Base-by-base conservation (phyloP, 2,888 invertebrate genomes). In the Archaeoteleia sp. region DNA sequence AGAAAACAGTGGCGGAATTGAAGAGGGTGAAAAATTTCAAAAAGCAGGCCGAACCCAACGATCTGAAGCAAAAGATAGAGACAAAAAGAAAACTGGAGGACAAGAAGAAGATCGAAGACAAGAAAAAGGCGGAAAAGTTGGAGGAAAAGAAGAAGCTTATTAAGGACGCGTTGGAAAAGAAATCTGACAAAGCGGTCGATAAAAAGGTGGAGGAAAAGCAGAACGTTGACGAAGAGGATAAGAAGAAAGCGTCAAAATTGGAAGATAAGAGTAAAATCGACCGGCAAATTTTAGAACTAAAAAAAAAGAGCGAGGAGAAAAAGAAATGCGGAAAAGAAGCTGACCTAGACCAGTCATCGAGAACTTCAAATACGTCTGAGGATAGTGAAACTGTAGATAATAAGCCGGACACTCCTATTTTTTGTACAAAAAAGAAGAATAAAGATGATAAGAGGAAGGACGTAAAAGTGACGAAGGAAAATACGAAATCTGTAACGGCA, bases 361-460 rank as follows among this genome's bases (percentile, higher is more conserved):
- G 46, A 13, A 63, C 23, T 25, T 62, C 62, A 4, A 58, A 46
- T 23, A 62, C 53, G 23, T 49, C 60, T 1, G 71, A 71, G 5
- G 73, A 74, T 20, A 71, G 62, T 45, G 67, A 57, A n/a, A 53
- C 9, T 20, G 53, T 37, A 40, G 73, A 74, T 37, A 66, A 48
- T 51, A 72, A 74, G 55, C 37, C 37, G 17, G 72, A 71, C 23
- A 32, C 43, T 46, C 57, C 62, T 55, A 67, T 45, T 48, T 42
- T 62, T 62, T 67, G 48, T 49, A 51, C 42, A 15, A 82, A 80
- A 51, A 81, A 80, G 51, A 79, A 79, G 67, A 46, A 53, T 23
- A 81, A 81, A 57, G 81, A 82, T 1, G 80, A 81, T 17, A 82
- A 81, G 51, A 80, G 76, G 65, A 85, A 84, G 65, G 78, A 81